phyloP scores from a whole-genome alignment of 1,140 invertebrate species.

The Calycopis cecrops region DNA sequence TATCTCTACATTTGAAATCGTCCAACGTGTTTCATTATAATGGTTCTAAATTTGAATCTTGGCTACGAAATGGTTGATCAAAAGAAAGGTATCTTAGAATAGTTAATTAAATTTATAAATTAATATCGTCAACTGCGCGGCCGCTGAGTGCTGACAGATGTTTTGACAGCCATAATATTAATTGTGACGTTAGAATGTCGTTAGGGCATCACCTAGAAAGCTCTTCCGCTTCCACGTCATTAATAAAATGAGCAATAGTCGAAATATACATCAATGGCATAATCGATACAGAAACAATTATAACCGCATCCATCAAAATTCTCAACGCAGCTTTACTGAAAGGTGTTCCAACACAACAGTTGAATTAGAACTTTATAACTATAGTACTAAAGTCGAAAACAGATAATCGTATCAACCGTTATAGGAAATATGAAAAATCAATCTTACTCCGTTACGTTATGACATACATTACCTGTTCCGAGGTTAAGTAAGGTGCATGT shows the following conservation, averaged over 20 bases:
- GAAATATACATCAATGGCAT: conserved; percentile 74
- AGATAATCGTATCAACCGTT: conserved; percentile 10
- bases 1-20: too few species aligned
- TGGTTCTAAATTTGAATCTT: conserved; percentile 7
- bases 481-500: conserved; percentile 40
- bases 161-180: conserved; percentile 69
- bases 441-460: conserved; percentile 33
- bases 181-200: conserved; percentile 69
- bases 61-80: conserved; percentile 8
- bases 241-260: conserved; percentile 74
- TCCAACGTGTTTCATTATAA: background rate
- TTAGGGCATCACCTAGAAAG: conserved; percentile 55
- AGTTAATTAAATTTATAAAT: conserved; percentile 38
- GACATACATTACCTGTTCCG: conserved; percentile 30
- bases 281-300: conserved; percentile 75
- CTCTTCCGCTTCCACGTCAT: conserved; percentile 71
- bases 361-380: conserved; percentile 30
- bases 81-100: conserved; percentile 20
- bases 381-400: conserved; percentile 34
- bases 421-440: conserved; percentile 26
- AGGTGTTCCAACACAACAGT: conserved; percentile 34
- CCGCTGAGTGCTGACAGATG: conserved; percentile 68
- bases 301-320: conserved; percentile 73
- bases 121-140: conserved; percentile 48
- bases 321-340: conserved; percentile 46